Base-by-base conservation (phyloP, 2,888 invertebrate species). In the Frankliniella intonsa region DNA sequence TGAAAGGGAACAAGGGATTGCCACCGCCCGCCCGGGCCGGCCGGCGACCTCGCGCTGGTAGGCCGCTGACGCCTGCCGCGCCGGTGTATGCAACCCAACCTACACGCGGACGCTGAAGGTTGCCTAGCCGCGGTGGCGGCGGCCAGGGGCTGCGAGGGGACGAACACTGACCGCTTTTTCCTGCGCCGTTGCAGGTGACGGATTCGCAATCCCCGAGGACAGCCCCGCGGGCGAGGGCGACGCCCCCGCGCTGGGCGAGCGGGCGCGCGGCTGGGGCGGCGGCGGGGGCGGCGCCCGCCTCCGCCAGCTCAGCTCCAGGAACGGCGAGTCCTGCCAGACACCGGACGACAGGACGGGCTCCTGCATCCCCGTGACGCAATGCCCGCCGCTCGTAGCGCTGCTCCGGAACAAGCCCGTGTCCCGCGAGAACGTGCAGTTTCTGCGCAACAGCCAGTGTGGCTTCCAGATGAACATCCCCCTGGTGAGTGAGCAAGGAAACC, bases 341-440 rank as follows among this genome's bases (percentile, higher is more conserved):
- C 81, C 27, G 51, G 38, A 82, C 14, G 81, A 81, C 12, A 81
- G 82, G 76, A 79, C 50, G 38, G 85, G 85, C 22, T 19, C 80
- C 22, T 85, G 85, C 83, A 83, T 84, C 80, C 81, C 83, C 25
- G 62, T 85, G 22, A 76, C 80, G 38, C 50, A 82, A 1, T 85
- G 85, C 80, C 80, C 81, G 2, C 81, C 81, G 9, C 81, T 85
- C 9, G 83, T 84, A 49, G 50, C 38, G 0, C 80, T 84, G 55
- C 83, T 85, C 25, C 81, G 81, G 76, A 82, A 81, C 65, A 81
- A 83, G 10, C 84, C 84, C 27, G 25, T 84, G 10, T 80, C 83
- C 11, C 80, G 82, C 17, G 82, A 82, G 14, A 83, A 55, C 12
- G 65, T 83, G 25, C 81, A 83, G 27, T 83, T 81, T 80, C 83